A percentile compares a stretch with the other conserved stretches of the same genome.
phyloP scores from a whole-genome alignment of 2,797 vertebrate genomes.

The Danio albolineatus region DNA sequence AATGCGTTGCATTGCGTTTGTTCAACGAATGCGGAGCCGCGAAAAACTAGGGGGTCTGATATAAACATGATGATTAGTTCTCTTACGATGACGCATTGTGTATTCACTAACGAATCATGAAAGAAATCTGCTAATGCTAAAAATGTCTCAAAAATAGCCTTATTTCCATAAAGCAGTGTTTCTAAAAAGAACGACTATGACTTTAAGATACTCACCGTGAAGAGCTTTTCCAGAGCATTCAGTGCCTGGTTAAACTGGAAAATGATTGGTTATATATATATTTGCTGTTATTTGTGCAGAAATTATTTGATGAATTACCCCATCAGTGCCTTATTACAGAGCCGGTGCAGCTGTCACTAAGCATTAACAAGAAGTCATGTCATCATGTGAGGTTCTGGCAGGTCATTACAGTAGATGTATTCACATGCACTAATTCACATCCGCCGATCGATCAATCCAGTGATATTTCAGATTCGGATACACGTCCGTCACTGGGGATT shows the following conservation, averaged over 20 bases:
- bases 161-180: slow-evolving; percentile 12
- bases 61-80: too few species aligned
- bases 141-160: too few species aligned
- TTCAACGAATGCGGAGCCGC: too few species aligned
- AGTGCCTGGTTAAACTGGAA: slow-evolving; percentile 26
- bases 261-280: slow-evolving; percentile 5
- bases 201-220: not conserved
- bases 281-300: not conserved
- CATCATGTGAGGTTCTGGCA: slow-evolving; percentile 35
- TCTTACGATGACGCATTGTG: too few species aligned
- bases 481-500: not conserved
- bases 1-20: too few species aligned
- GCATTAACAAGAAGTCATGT: slow-evolving; percentile 41
- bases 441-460: not conserved
- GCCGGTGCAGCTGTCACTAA: slow-evolving; percentile 40
- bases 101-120: too few species aligned
- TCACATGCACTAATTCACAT: not conserved
- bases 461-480: not conserved
- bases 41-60: too few species aligned
- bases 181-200: not conserved
- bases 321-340: not conserved
- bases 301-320: too few species aligned
- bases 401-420: slow-evolving; percentile 34
- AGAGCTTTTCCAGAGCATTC: slow-evolving; percentile 3
- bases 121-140: slow-evolving; percentile 16